Evolutionary conservation across 2,113 vertebrate species (phyloP), one percentile per base, ranked within the genome.

Genomic region (Sander vitreus): DNA sequence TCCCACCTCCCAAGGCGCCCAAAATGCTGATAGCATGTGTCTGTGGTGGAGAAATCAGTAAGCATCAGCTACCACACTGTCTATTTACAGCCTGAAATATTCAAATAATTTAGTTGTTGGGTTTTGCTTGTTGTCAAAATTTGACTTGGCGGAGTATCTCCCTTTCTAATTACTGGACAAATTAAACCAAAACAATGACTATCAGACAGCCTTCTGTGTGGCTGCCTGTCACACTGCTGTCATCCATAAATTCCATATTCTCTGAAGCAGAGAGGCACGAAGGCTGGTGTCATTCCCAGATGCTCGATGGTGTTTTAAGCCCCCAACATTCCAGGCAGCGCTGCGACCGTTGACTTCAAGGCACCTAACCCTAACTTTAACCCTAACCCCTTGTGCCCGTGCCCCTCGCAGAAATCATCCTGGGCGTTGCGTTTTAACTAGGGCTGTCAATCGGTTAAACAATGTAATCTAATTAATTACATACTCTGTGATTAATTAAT

Each of bases 121-220:
- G 45, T 76, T 76, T 67, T 39, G 16, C 58, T 66, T 85, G 53
- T 71, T 73, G 53, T 74, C 48, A 73, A 60, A 74, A 48, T 70
- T 63, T 18, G 15, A 76, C 73, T 87, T 80, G 76, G 78, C 74
- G 14, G 69, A 21, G 12, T 7, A 12, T 77, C 71, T 64, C 11
- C 27, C 21, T 47, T 53, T 79, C 53, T 77, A 59, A 80, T 82
- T 58, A 27, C 43, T 71, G 43, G 11, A 57, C 63, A 50, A 81
- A 75, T 73, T 60, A 55, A 66, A 70, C 50, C 66, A 65, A 80
- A 90, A 77, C 73, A 84, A 55, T 74, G 67, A 78, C 59, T 57
- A 23, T 64, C 69, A 74, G 55, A 51, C 83, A 45, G 50, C 65
- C 57, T 57, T 74, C 39, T 62, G 50, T 58, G 15, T 43, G 23